Evolutionary conservation across 2,888 invertebrate genomes (phyloP), one percentile per base, ranked within the genome.

Genomic region (Drosophila ezoana): DNA sequence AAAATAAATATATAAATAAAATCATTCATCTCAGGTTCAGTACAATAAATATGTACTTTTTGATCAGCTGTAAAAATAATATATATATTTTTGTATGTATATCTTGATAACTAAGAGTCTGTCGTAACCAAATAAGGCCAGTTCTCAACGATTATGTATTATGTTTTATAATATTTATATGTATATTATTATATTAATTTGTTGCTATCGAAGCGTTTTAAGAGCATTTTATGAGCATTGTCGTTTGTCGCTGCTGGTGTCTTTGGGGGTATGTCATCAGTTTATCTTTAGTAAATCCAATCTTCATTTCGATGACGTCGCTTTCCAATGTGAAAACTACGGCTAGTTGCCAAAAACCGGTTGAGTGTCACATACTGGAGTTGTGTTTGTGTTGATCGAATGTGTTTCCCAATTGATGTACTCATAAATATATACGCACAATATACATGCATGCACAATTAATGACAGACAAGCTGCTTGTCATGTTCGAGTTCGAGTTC

Each of bases 401-500:
- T 60, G 53, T 47, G 58, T 53, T 69, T 38, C 56, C 40, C 49
- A 84, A 71, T 81, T 77, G 61, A 65, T 33, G 56, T 37, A 43
- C 23, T 49, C 11, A 52, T 38, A 16, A n/a, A 32, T 45, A 35
- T 23, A 54, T 45, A 49, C 51, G 37, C 6, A 8, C 14, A 14
- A 44, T 40, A 52, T 23, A 23, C 38, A n/a, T 11, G 11, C 20
- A 10, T 10, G n/a, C 14, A 45, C 14, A 28, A 45, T 51, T 16
- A 74, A 54, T 58, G 64, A 76, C 57, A 60, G 59, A 48, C 72
- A 16, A 52, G 76, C 69, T 61, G 65, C 52, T 56, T 76, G 72
- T 76, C 76, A 71, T 65, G 60, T 61, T 32, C 28, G 28, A 23
- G 20, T 57, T 45, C 33, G 18, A 56, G 45, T 44, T 20, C 20